phyloP scores from a whole-genome alignment of 2,888 invertebrate species.

The Mallateleia sp. region DNA sequence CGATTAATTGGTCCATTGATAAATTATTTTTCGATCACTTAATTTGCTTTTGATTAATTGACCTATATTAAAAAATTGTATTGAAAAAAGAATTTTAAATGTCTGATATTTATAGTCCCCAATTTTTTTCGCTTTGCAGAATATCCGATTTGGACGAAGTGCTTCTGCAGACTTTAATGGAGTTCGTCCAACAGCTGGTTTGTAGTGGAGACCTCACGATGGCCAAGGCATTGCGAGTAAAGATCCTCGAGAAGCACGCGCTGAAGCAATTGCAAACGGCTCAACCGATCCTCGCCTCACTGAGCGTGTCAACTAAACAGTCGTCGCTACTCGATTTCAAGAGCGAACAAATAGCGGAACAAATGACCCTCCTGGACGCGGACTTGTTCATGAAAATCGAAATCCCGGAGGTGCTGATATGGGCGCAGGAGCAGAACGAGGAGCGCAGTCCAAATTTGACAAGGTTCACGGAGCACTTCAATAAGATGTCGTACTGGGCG shows the following conservation, averaged over 20 bases:
- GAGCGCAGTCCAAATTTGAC: constrained; percentile 99
- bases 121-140: constrained; percentile 90
- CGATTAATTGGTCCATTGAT: too few relatives aligned
- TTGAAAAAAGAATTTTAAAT: too few relatives aligned
- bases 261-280: constrained; percentile 90
- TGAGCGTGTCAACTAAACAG: constrained; percentile 91
- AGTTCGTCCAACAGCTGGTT: constrained; percentile 98
- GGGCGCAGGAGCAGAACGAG: constrained; percentile 99
- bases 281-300: constrained; percentile 90
- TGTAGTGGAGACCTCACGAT: constrained; percentile 97
- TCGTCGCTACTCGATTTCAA: constrained; percentile 97
- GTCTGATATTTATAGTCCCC: too few relatives aligned
- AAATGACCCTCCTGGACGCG: constrained; percentile 99
- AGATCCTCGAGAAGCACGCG: constrained; percentile 96
- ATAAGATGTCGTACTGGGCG: constrained; percentile 99
- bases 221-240: constrained; percentile 97
- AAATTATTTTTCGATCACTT: too few relatives aligned
- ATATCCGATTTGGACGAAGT: constrained; percentile 96
- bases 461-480: constrained; percentile 99
- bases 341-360: constrained; percentile 98
- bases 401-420: constrained; percentile 98
- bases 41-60: too few relatives aligned
- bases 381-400: constrained; percentile 99
- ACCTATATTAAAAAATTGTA: too few relatives aligned
- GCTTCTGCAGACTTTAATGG: constrained; percentile 95